Percentiles rank a stretch among this genome's conserved stretches.
These are phyloP conservation scores for Calyptomena viridis DNA, from an alignment of 2,113 vertebrate species.

Conservation along the genomic window DNA sequence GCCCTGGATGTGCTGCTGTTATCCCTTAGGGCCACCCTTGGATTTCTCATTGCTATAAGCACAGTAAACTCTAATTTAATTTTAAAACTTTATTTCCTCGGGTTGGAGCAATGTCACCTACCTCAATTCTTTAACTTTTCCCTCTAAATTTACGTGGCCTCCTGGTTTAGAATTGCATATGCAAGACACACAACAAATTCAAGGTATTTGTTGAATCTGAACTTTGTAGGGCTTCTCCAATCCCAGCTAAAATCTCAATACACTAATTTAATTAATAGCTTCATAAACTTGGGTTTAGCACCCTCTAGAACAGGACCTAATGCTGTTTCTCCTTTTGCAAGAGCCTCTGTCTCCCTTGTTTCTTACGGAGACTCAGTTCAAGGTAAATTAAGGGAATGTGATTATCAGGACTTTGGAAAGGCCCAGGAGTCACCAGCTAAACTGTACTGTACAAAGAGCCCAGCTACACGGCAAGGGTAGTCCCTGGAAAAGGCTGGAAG, in stretches of 20 bases:
- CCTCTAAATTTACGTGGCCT: background rate
- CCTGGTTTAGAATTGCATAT: background rate
- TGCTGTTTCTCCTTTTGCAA: background rate
- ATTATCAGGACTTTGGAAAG: background rate
- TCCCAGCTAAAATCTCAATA: background rate
- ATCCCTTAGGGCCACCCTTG: rapidly evolving
- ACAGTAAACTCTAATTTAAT: background rate
- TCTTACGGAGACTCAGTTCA: background rate
- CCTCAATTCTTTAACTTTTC: background rate
- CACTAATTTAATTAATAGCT: background rate
- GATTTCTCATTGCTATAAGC: background rate
- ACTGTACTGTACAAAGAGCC: rapidly evolving
- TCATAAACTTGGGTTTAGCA: background rate
- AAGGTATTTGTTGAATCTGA: background rate
- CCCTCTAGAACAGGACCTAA: background rate
- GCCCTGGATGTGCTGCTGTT: background rate
- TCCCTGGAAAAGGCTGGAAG: background rate
- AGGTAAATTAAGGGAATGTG: background rate
- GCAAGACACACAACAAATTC: background rate
- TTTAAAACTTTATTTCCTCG: background rate
- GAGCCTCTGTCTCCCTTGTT: background rate
- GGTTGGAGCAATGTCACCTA: background rate
- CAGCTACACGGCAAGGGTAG: background rate
- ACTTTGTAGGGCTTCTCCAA: background rate
- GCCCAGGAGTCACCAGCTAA: background rate